Evolutionary conservation across 37 sponge, comb jelly and placozoan species (phyloP), one percentile per base, ranked within the genome.

Genomic region (Dysidea cf. avara): DNA sequence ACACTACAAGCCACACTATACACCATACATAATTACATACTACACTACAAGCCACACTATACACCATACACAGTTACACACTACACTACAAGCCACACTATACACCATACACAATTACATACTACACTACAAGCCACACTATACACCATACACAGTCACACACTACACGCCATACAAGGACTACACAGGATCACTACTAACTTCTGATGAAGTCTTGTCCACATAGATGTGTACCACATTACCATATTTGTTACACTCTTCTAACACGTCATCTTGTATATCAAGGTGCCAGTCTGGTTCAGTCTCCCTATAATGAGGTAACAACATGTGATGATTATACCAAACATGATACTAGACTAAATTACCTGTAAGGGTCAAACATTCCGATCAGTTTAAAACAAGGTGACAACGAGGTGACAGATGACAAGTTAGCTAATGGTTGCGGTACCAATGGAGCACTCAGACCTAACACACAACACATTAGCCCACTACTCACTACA

Each of bases 341-440:
- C 36, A 21, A 14, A 75, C 31, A 63, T 7, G 13, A 58, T 43
- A 43, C 5, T 43, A 43, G 46, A 43, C 46, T 12, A 9, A 84
- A 75, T 78, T 36, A 88, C 89, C 39, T 77, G 14, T 53, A 29
- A 25, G 95, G 96, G 37, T 89, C 87, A 68, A 98, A 98, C 99
- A 98, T 98, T 77, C 95, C 92, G 61, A 74, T 76, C 9, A 98
- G 72, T 51, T 89, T 77, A 37, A 98, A 83, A 53, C 99, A 98
- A 40, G 87, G 33, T 6, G 97, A 81, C 2, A 69, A 53, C 22
- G 53, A 34, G 20, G 53, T 39, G 39, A 72, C 37, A 5, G 79
- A 43, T 9, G 70, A 76, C 1, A 52, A 38, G 4, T 72, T 37
- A n/a, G 53, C 49, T 12, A 39, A 57, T 21, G 80, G 12, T 32